Evolutionary conservation across 2,113 vertebrate species (phyloP).

Genomic region (Gyps fulvus): DNA sequence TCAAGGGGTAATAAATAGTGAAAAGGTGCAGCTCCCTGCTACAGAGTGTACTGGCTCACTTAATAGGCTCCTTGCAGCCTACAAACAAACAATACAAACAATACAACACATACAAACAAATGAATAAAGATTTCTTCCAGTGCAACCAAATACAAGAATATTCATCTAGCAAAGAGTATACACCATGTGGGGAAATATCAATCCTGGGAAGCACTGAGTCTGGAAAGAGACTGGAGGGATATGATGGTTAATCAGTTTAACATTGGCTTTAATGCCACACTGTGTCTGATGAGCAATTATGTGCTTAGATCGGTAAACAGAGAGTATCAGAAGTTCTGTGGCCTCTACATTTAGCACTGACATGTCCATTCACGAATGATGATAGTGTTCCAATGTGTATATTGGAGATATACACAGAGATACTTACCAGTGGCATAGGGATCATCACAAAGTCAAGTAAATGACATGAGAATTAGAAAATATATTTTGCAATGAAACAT

Average conservation of each 20-base stretch:
- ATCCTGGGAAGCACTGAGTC: background rate
- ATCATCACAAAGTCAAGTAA: background rate
- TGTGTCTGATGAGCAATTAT: background rate
- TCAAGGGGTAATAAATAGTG: background rate
- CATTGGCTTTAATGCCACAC: background rate
- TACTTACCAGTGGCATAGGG: background rate
- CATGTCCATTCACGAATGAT: background rate
- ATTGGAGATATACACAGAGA: background rate
- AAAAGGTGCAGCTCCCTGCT: background rate
- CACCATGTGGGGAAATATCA: background rate
- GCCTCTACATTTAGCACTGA: background rate
- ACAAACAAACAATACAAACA: too few species aligned
- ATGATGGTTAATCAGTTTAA: background rate
- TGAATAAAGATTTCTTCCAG: background rate
- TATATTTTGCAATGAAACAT: background rate
- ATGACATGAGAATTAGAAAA: background rate
- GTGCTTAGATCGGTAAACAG: background rate
- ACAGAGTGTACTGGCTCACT: background rate
- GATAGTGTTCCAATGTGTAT: background rate
- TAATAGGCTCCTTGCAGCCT: background rate
- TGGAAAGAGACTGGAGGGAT: background rate
- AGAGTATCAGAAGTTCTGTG: background rate
- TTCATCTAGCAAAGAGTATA: background rate
- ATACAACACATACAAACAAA: background rate
- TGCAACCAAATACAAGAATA: background rate